Evolutionary conservation across 1,140 invertebrate genomes (phyloP).

Genomic region (Drosophila bipectinata): DNA sequence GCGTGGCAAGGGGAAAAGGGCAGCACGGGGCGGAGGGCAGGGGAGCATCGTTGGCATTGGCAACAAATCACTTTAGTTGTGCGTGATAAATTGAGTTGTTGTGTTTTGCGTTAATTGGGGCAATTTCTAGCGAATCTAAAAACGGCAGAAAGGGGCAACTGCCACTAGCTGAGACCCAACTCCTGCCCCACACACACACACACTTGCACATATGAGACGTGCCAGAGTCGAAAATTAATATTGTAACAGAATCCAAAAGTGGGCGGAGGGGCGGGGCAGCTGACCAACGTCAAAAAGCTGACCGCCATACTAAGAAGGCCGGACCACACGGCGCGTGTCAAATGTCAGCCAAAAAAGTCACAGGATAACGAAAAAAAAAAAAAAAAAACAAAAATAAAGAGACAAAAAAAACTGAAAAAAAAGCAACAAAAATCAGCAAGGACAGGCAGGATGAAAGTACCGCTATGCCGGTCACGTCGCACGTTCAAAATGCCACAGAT

Average conservation of each 20-base stretch:
- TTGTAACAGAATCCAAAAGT: conserved; percentile 49
- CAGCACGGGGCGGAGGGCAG: not conserved
- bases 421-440: not conserved
- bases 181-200: conserved; percentile 3
- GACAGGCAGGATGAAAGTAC: conserved; percentile 30
- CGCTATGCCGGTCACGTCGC: conserved; percentile 80
- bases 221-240: conserved; percentile 68
- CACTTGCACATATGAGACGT: conserved; percentile 40
- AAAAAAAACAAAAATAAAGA: not conserved
- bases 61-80: conserved; percentile 82
- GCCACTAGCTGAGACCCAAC: not conserved
- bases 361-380: conserved; percentile 8
- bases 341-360: conserved; percentile 70
- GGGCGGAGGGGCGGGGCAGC: not conserved
- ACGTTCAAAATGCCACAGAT: conserved; percentile 82
- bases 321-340: conserved; percentile 71
- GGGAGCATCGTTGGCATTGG: conserved; percentile 69
- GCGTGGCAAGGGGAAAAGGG: not conserved
- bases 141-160: conserved; percentile 29
- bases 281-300: conserved; percentile 43
- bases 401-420: not conserved
- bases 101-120: conserved; percentile 79
- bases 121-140: conserved; percentile 70
- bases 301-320: conserved; percentile 67
- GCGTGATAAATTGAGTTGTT: conserved; percentile 82